phyloP scores from a whole-genome alignment of 2,797 vertebrate genomes.

The Yasuhikotakia modesta region DNA sequence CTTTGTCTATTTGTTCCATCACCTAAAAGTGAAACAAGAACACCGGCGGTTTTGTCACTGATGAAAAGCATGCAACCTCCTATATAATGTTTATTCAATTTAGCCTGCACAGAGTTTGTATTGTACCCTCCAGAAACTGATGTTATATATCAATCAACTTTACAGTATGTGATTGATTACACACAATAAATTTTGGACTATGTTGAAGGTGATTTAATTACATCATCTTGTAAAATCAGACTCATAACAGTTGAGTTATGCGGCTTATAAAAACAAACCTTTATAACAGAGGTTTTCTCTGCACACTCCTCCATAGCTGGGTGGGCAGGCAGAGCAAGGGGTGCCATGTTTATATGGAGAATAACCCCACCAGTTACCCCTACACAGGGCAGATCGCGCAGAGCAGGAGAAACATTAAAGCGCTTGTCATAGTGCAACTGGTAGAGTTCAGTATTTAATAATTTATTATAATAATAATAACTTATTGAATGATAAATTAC shows the following conservation, averaged over 20 bases:
- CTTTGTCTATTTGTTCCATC: conserved; percentile 77
- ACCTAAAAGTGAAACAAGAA: conserved; percentile 65
- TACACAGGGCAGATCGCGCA: conserved; percentile 62
- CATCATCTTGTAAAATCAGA: background rate
- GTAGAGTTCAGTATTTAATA: background rate
- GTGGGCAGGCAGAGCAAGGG: conserved; percentile 93
- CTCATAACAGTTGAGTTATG: background rate
- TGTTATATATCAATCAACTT: conserved; percentile 1
- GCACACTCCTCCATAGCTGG: conserved; percentile 94
- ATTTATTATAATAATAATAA: background rate
- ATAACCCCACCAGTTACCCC: conserved; percentile 98
- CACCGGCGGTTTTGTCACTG: conserved; percentile 72
- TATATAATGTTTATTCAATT: background rate
- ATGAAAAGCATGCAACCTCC: background rate
- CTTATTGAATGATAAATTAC: conserved; percentile 56
- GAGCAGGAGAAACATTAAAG: background rate
- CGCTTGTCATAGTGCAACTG: background rate
- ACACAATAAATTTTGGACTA: background rate
- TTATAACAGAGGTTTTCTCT: conserved; percentile 95
- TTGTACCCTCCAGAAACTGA: background rate
- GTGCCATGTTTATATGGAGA: conserved; percentile 93
- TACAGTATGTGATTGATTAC: background rate
- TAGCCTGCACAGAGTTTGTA: background rate
- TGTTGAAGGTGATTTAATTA: background rate
- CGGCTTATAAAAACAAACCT: conserved; percentile 71